Base-by-base conservation (phyloP, 2,888 invertebrate genomes). In the Onthophagus sagittarius region DNA sequence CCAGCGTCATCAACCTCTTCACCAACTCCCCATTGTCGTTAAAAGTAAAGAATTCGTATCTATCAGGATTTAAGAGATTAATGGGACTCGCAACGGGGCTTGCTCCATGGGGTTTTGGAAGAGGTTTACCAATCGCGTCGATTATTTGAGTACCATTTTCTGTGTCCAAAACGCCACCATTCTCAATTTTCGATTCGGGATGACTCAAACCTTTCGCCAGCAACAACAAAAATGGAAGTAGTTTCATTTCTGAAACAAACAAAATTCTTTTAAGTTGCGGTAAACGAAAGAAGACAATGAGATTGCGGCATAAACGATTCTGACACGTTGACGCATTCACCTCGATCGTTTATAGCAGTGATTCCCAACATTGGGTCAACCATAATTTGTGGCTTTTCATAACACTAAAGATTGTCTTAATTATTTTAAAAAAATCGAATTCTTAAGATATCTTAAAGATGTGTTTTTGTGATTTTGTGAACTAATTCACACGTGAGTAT, bases 31-130 rank as follows among this genome's bases (percentile, higher is more conserved):
- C 95, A 73, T 91, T 91, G 80, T 94, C 93, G 80, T 95, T 93
- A 80, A 95, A 94, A 0, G 95, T 94, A 82, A 94, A 95, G 84
- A 95, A 95, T 82, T 95, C 94, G 83, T 95, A 95, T 81, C 92
- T 88, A 82, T 95, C 95, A 0, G 95, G 95, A 77, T 92, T 92
- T 5, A 95, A 85, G 0, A 95, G 87, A 79, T 92, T 91, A 0
- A 93, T 93, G 0, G 95, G 95, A 75, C 94, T 94, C n/a, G 92
- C 92, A 1, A 92, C 88, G 76, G 91, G 89, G 5, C 90, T 86
- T 64, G 89, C 90, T 75, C 83, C 87, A 69, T 88, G 87, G 69
- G 91, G 92, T 80, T 89, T 91, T n/a, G 89, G 88, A 70, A 91
- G 84, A 23, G 90, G 90, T 78, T 90, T 90, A 0, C 92, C 92